Evolutionary conservation across 2,888 invertebrate species (phyloP).

Genomic region (Malthinus flaveolus): DNA sequence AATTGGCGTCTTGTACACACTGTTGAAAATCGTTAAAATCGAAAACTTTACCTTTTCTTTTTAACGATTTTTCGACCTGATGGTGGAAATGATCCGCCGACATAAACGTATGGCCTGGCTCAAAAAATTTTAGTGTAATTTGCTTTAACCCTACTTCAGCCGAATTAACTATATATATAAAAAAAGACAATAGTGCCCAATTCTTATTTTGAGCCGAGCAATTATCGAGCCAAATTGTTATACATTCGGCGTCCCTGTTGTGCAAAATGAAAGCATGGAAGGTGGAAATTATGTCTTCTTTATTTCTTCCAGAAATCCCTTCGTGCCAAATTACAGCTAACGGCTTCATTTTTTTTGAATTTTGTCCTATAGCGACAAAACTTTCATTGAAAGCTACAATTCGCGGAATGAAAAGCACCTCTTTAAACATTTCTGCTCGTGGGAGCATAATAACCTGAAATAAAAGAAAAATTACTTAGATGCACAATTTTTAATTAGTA

Average conservation of each 20-base stretch:
- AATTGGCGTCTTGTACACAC: conserved; percentile 31
- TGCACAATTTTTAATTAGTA: background rate
- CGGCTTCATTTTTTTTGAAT: background rate
- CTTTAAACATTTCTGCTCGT: background rate
- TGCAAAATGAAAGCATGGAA: conserved; percentile 16
- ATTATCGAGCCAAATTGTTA: conserved; percentile 2
- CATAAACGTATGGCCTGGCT: background rate
- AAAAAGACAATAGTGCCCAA: conserved; percentile 2
- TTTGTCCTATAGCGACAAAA: background rate
- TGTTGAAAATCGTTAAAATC: conserved; percentile 30
- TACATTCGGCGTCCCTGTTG: background rate
- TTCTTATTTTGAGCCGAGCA: background rate
- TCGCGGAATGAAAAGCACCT: background rate
- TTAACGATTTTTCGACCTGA: background rate
- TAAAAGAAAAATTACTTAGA: background rate
- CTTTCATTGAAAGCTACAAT: background rate
- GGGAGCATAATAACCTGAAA: background rate
- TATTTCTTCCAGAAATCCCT: background rate
- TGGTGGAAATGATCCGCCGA: background rate
- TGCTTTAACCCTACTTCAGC: background rate
- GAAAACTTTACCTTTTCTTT: background rate
- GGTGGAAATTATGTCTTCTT: conserved; percentile 3
- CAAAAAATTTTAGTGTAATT: background rate
- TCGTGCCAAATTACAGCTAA: background rate
- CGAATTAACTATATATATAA: background rate